A percentile compares a stretch with the other conserved stretches of the same genome.
Conservation (phyloP, 2,113 vertebrate species). For the Puntigrus tetrazona region DNA sequence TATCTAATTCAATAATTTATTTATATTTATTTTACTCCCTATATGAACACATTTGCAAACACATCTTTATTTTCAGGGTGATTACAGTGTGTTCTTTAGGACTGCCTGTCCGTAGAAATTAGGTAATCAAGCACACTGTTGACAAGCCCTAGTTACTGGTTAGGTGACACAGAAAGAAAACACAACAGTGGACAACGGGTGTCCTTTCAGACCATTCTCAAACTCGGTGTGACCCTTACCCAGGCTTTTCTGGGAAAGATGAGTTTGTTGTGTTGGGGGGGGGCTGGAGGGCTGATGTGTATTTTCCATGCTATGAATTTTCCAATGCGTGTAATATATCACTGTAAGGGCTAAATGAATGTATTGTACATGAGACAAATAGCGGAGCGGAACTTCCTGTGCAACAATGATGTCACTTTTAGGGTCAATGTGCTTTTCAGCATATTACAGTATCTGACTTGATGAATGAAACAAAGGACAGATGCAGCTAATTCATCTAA, state of each 20-base stretch:
- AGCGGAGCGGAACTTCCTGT: background rate
- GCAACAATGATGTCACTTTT: constrained; percentile 3
- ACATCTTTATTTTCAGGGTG: background rate
- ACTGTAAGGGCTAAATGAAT: constrained; percentile 21
- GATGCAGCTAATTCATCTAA: background rate
- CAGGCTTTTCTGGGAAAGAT: background rate
- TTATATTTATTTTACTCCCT: no score
- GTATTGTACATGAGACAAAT: constrained; percentile 14
- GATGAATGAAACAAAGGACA: background rate
- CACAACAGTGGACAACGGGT: background rate
- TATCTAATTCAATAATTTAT: no score
- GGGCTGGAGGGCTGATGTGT: background rate
- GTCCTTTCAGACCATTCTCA: constrained; percentile 10
- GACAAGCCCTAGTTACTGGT: background rate
- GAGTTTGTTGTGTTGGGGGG: background rate
- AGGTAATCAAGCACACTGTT: background rate
- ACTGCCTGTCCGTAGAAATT: background rate
- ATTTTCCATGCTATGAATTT: constrained; percentile 37
- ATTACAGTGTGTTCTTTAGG: background rate
- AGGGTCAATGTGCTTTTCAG: background rate
- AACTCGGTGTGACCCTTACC: constrained; percentile 3
- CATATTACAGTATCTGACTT: background rate
- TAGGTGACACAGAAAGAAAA: background rate
- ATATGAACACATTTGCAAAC: background rate
- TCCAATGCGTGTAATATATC: constrained; percentile 9